phyloP scores from a whole-genome alignment of 2,888 invertebrate genomes.

The Eugnorisma glareosa region DNA sequence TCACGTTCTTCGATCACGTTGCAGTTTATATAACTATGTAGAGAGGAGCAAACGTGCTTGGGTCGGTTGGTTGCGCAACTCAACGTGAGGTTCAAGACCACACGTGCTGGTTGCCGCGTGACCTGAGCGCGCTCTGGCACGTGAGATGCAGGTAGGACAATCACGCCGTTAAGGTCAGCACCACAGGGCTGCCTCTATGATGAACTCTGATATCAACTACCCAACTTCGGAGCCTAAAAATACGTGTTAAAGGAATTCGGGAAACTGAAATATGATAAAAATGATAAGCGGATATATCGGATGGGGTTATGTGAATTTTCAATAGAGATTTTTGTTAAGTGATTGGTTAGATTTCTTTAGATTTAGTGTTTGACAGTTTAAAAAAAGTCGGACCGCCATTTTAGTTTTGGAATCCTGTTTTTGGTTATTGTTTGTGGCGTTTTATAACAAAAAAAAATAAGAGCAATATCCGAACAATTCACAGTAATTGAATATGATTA shows the following conservation, averaged over 20 bases:
- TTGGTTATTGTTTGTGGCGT: background rate
- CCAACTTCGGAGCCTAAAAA: background rate
- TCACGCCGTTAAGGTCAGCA: conserved; percentile 75
- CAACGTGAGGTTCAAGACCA: conserved; percentile 88
- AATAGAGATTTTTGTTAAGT: conserved; percentile 15
- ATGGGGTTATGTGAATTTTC: conserved; percentile 25
- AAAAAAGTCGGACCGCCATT: background rate
- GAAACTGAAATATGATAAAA: conserved; percentile 51
- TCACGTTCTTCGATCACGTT: conserved; percentile 86
- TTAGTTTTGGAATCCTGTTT: background rate
- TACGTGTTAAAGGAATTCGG: conserved; percentile 32
- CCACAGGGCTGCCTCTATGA: conserved; percentile 51
- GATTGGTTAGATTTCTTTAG: conserved; percentile 31
- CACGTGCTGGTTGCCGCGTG: conserved; percentile 87
- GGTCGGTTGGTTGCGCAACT: conserved; percentile 82
- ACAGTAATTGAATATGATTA: conserved; percentile 3
- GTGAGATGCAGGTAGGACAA: conserved; percentile 77
- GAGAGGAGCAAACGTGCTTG: conserved; percentile 83
- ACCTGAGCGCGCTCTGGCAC: conserved; percentile 76
- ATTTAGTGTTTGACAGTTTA: conserved; percentile 18
- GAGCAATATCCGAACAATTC: conserved; percentile 4
- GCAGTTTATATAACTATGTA: conserved; percentile 86
- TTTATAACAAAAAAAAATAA: conserved; percentile 1
- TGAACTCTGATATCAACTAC: conserved; percentile 55
- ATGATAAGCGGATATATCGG: conserved; percentile 42